Conservation (phyloP, 2,113 vertebrate genomes). For the Ptilorrhoa leucosticta region DNA sequence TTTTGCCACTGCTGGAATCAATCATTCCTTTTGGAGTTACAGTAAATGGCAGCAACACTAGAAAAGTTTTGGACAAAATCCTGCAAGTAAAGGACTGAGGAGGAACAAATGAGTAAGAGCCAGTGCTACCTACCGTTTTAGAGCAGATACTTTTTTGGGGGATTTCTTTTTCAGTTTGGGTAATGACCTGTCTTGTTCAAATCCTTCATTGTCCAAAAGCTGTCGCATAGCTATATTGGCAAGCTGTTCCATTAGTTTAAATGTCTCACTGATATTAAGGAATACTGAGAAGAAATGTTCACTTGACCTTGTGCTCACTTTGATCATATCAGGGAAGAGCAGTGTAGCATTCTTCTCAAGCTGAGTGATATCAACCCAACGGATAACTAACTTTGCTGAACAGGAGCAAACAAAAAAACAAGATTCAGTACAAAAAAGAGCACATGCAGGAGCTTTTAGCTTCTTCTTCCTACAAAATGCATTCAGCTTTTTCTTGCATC, state of each 20-base stretch:
- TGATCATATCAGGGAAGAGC: constrained; percentile 90
- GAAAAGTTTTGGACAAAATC: background rate
- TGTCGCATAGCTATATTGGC: constrained; percentile 98
- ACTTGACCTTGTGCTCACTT: constrained; percentile 89
- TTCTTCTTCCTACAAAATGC: background rate
- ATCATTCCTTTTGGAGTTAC: background rate
- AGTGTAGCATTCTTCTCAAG: constrained; percentile 93
- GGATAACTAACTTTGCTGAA: constrained; percentile 91
- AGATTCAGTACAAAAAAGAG: background rate
- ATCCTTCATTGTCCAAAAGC: constrained; percentile 94
- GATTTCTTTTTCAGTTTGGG: constrained; percentile 97
- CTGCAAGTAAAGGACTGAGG: background rate
- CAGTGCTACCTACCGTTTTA: constrained; percentile 83
- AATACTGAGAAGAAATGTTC: constrained; percentile 96
- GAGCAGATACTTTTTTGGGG: constrained; percentile 91
- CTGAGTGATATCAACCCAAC: constrained; percentile 97
- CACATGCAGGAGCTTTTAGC: background rate
- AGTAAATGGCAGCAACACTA: background rate
- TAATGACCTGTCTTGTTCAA: constrained; percentile 92
- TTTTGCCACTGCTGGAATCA: background rate
- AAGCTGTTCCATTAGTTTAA: constrained; percentile 96
- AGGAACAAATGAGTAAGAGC: background rate
- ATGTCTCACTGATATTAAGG: constrained; percentile 95
- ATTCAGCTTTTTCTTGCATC: background rate
- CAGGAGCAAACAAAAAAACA: background rate